Evolutionary conservation across 2,888 invertebrate genomes (phyloP).

Genomic region (Melipona beecheii): DNA sequence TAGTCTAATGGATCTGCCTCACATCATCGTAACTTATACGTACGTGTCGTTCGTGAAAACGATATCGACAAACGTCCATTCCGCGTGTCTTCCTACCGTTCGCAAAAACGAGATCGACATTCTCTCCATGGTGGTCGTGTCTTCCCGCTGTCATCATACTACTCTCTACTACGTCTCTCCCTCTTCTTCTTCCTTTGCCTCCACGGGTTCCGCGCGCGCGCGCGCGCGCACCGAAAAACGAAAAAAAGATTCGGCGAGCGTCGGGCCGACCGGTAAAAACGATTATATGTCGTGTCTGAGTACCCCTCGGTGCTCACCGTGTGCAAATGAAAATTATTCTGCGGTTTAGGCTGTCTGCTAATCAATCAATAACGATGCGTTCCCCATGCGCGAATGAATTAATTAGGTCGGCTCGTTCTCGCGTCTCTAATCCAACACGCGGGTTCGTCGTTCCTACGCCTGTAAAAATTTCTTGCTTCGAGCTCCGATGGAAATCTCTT

Average conservation of each 20-base stretch:
- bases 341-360: slow-evolving; percentile 29
- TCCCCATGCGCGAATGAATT: slow-evolving; percentile 39
- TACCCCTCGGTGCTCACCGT: not conserved
- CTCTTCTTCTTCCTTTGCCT: slow-evolving; percentile 63
- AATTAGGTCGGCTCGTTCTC: slow-evolving; percentile 45
- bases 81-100: slow-evolving; percentile 68
- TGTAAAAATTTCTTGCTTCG: slow-evolving; percentile 15
- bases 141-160: slow-evolving; percentile 69
- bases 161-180: slow-evolving; percentile 57
- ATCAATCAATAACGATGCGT: slow-evolving; percentile 55
- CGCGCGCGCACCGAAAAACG: slow-evolving; percentile 44
- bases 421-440: not conserved
- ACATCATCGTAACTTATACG: slow-evolving; percentile 74
- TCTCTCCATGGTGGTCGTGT: slow-evolving; percentile 67
- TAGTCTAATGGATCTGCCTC: slow-evolving; percentile 72
- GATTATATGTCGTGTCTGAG: slow-evolving; percentile 52
- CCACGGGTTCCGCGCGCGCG: slow-evolving; percentile 27
- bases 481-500: not conserved
- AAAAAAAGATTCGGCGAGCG: slow-evolving; percentile 9
- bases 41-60: slow-evolving; percentile 72
- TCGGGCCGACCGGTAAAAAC: slow-evolving; percentile 33
- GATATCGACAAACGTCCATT: slow-evolving; percentile 72
- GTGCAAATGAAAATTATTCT: slow-evolving; percentile 49
- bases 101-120: slow-evolving; percentile 69
- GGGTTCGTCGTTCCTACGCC: not conserved